Evolutionary conservation across 1,140 invertebrate species (phyloP).

Genomic region (Drosophila lowei): DNA sequence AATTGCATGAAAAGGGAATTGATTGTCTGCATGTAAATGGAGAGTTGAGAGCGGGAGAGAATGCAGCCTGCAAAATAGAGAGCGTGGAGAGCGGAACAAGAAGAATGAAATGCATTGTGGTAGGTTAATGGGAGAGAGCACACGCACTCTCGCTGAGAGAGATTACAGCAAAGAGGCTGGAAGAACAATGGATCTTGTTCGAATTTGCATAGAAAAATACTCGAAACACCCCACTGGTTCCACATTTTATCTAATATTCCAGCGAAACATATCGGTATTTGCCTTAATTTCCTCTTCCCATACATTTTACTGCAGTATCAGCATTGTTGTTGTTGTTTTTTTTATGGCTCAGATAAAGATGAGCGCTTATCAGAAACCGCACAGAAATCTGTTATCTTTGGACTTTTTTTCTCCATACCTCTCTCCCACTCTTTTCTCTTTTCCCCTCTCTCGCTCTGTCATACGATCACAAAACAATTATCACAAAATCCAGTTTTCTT

Average conservation of each 20-base stretch:
- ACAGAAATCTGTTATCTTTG: conserved; percentile 47
- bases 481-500: conserved; percentile 47
- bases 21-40: conserved; percentile 12
- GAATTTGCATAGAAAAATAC: conserved; percentile 9
- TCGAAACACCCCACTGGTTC: background rate
- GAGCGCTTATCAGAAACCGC: conserved; percentile 40
- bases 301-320: conserved; percentile 25
- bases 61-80: background rate
- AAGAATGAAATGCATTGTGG: conserved; percentile 29
- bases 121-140: conserved; percentile 15
- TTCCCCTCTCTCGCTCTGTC: background rate
- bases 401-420: conserved; percentile 10
- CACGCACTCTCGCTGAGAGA: background rate
- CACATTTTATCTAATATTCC: too few species aligned
- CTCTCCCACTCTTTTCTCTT: background rate
- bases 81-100: background rate
- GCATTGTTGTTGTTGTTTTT: background rate
- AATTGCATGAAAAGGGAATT: conserved; percentile 43
- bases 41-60: conserved; percentile 12
- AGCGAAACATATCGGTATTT: too few species aligned
- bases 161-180: conserved; percentile 29
- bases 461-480: conserved; percentile 33
- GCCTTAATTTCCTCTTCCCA: conserved; percentile 2
- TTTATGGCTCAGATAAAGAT: conserved; percentile 38
- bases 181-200: conserved; percentile 20